phyloP scores from a whole-genome alignment of 2,888 invertebrate species.

The Listrodromus nycthemerus region DNA sequence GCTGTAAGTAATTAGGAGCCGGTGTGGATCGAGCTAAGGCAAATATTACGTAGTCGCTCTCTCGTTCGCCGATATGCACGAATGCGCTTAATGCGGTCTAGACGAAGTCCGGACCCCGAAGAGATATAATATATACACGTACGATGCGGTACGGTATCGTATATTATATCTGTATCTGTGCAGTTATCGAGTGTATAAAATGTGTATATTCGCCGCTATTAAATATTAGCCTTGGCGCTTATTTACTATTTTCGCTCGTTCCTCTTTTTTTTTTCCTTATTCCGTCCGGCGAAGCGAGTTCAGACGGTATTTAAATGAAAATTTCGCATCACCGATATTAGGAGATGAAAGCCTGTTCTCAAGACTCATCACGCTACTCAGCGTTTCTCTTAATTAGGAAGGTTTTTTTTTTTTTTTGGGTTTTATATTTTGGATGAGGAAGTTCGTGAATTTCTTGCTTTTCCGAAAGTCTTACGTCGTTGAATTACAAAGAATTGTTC shows the following conservation, averaged over 20 bases:
- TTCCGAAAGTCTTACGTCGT: background rate
- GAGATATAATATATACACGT: slow-evolving; percentile 44
- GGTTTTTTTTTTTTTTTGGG: background rate
- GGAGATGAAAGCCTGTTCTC: slow-evolving; percentile 34
- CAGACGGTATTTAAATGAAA: slow-evolving; percentile 50
- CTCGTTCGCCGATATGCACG: slow-evolving; percentile 68
- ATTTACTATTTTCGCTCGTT: slow-evolving; percentile 44
- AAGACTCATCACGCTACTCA: background rate
- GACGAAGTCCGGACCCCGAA: slow-evolving; percentile 67
- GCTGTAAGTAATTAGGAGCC: slow-evolving; percentile 80
- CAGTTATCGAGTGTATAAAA: slow-evolving; percentile 53
- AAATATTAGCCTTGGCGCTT: slow-evolving; percentile 63
- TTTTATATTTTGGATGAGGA: background rate
- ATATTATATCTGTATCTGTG: slow-evolving; percentile 42
- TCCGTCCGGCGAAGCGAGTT: slow-evolving; percentile 57
- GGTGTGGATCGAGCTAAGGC: slow-evolving; percentile 80
- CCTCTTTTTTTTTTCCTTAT: slow-evolving; percentile 15
- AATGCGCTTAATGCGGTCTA: slow-evolving; percentile 70
- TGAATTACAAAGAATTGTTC: background rate
- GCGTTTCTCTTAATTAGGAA: background rate
- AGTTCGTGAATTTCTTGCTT: background rate
- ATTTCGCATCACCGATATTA: slow-evolving; percentile 65
- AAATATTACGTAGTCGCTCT: slow-evolving; percentile 77
- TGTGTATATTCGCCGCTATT: slow-evolving; percentile 33
- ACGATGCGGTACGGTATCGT: slow-evolving; percentile 24